Evolutionary conservation across 2,797 vertebrate species (phyloP).

Genomic region (Lithobates pipiens): DNA sequence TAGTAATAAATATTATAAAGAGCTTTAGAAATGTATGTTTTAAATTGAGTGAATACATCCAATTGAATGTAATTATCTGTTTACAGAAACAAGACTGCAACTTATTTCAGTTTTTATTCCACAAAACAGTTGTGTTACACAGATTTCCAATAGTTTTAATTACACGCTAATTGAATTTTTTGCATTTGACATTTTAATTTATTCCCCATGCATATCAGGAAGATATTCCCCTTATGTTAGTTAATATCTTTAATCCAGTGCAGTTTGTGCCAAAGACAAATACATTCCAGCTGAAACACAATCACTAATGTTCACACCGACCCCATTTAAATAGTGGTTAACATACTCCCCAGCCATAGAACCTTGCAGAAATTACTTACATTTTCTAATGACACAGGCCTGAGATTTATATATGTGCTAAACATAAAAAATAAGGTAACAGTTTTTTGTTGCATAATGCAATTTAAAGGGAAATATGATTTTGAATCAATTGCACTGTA

Average conservation of each 20-base stretch:
- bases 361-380: conserved; percentile 12
- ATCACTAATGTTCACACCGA: not conserved
- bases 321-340: conserved; percentile 32
- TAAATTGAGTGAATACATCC: too few species aligned
- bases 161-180: conserved; percentile 8
- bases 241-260: conserved; percentile 42
- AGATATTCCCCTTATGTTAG: conserved; percentile 31
- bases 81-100: too few species aligned
- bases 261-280: conserved; percentile 23
- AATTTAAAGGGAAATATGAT: too few species aligned
- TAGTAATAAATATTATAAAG: too few species aligned
- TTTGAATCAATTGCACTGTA: too few species aligned
- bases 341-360: not conserved
- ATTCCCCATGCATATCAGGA: conserved; percentile 2
- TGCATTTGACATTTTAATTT: conserved; percentile 13
- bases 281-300: conserved; percentile 3
- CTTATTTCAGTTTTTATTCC: too few species aligned
- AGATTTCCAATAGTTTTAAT: not conserved
- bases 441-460: too few species aligned
- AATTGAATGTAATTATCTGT: too few species aligned
- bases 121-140: not conserved
- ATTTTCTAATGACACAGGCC: not conserved
- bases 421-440: not conserved
- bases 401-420: not conserved
- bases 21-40: too few species aligned